Conservation (phyloP, 2,113 vertebrate species). For the Panurus biarmicus region DNA sequence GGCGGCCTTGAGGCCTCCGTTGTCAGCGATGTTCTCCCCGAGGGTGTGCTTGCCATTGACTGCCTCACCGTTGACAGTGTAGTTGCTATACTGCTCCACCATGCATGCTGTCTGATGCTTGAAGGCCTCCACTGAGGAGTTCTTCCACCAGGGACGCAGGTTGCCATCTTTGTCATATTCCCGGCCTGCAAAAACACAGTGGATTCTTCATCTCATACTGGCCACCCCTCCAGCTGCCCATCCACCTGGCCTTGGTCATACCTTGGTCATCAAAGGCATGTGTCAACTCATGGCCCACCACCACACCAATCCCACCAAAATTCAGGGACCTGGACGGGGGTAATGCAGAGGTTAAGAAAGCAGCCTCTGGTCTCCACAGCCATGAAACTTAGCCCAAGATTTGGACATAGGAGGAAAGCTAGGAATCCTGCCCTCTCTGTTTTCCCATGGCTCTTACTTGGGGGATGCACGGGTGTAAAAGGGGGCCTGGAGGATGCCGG, state of each 20-base stretch:
- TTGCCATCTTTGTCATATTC: slow-evolving; percentile 96
- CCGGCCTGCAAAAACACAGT: slow-evolving; percentile 70
- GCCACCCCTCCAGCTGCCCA: background rate
- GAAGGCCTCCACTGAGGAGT: slow-evolving; percentile 91
- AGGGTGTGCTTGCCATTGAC: slow-evolving; percentile 92
- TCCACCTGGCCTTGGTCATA: background rate
- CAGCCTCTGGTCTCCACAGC: background rate
- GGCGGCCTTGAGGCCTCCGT: slow-evolving; percentile 92
- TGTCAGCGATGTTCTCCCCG: slow-evolving; percentile 96
- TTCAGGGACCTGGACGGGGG: slow-evolving; percentile 81
- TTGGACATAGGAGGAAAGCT: background rate
- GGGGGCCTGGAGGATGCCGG: slow-evolving; percentile 90
- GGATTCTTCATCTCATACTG: background rate
- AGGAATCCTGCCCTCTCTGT: background rate
- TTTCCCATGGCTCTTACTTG: slow-evolving; percentile 72
- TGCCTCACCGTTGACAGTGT: slow-evolving; percentile 84
- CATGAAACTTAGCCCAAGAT: background rate
- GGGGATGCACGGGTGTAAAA: slow-evolving; percentile 88
- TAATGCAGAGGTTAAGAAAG: background rate
- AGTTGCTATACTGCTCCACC: slow-evolving; percentile 91
- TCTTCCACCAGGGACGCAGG: slow-evolving; percentile 95
- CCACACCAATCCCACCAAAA: slow-evolving; percentile 91
- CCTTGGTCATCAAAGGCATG: slow-evolving; percentile 98
- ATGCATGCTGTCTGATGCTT: slow-evolving; percentile 90
- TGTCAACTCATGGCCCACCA: slow-evolving; percentile 94